Conservation (phyloP, 2,888 invertebrate genomes). For the Agrotis puta region DNA sequence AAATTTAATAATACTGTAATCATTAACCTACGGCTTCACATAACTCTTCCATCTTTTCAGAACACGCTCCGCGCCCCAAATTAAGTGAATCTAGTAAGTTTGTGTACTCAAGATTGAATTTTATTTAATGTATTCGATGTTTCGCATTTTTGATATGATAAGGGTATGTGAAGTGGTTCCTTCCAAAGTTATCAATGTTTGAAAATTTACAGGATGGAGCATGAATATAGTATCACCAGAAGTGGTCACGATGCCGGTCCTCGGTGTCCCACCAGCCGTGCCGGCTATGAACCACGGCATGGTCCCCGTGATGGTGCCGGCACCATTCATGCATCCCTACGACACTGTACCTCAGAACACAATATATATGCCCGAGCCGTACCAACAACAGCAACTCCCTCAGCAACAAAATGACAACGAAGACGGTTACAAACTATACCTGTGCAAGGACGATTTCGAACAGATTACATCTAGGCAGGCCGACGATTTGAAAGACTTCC, state of each 20-base stretch:
- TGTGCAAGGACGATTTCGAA: constrained; percentile 85
- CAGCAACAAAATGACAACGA: constrained; percentile 15
- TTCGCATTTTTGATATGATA: neutral
- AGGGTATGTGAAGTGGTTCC: neutral
- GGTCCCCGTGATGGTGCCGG: constrained; percentile 61
- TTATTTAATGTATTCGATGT: constrained; percentile 2
- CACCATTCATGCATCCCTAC: constrained; percentile 52
- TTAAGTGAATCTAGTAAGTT: constrained; percentile 62
- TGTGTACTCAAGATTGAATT: constrained; percentile 21
- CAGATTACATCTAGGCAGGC: constrained; percentile 76
- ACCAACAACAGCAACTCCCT: constrained; percentile 7
- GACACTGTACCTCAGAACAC: constrained; percentile 40
- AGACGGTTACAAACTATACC: constrained; percentile 74
- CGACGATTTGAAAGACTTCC: constrained; percentile 75
- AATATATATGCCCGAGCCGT: constrained; percentile 21
- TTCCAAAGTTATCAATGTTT: constrained; percentile 38
- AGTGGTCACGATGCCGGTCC: constrained; percentile 59
- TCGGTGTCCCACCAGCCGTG: constrained; percentile 23
- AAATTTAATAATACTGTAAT: neutral
- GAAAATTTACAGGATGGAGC: constrained; percentile 79
- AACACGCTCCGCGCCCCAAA: constrained; percentile 43
- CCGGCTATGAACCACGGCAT: constrained; percentile 46
- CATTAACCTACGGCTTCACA: constrained; percentile 25
- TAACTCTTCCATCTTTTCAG: constrained; percentile 62
- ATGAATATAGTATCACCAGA: constrained; percentile 65